Evolutionary conservation across 2,888 invertebrate species (phyloP), one percentile per base, ranked within the genome.

Genomic region (Zaprionus bogoriensis): DNA sequence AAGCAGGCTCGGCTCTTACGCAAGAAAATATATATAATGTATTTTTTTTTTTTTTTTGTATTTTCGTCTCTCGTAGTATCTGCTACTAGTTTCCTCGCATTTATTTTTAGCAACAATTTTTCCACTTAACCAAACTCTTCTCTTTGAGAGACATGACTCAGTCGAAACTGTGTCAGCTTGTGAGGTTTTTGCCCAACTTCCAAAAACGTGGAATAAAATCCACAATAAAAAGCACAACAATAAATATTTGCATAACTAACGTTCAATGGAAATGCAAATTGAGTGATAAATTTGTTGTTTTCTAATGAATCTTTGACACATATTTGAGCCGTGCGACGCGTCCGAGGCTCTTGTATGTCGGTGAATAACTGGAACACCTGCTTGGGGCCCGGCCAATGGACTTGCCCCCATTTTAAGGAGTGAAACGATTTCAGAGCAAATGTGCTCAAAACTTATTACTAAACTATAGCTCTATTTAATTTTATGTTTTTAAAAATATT

Each of bases 221-320:
- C 53, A 66, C 67, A 60, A 54, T n/a, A 32, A 27, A 46, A 22
- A 28, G n/a, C 2, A n/a, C n/a, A 68, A 82, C 66, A 72, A 80
- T 70, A 62, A 68, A 73, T 73, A 84, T 80, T 80, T 81, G 84
- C 79, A 84, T 80, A 77, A 25, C 52, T 81, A 84, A 25, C 41
- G 62, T 55, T 84, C 65, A 77, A 75, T 80, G 67, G 62, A 67
- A 67, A 80, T 80, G 82, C 78, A 84, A 80, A 84, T 80, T 44
- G 38, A 54, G 58, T 51, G 47, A 64, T 67, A 51, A 62, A 67
- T 64, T 41, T 51, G 42, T 62, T 57, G 47, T 44, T 61, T 64
- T 48, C 46, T 45, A 32, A 50, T 61, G 27, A 45, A 30, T 62
- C 48, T 74, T 65, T 78, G 79, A 52, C 71, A 67, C 50, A 74